Conservation (phyloP, 1,140 invertebrate species). For the Saxidomus purpurata region DNA sequence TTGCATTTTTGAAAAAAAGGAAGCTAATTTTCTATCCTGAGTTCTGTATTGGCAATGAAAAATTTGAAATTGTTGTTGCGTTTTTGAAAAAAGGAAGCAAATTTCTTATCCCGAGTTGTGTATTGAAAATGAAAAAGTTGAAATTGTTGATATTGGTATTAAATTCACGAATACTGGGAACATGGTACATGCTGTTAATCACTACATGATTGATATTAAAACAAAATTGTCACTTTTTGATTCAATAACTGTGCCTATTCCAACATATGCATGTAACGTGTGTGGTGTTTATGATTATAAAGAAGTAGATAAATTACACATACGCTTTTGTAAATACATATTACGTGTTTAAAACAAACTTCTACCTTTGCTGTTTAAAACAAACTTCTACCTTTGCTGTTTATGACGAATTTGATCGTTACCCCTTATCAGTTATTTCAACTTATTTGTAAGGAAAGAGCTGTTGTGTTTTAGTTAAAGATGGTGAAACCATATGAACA, state of each 20-base stretch:
- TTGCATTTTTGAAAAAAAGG: too few species aligned
- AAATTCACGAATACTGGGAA: too few species aligned
- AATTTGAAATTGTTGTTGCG: too few species aligned
- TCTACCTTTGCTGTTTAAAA: neutral
- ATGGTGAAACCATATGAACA: neutral
- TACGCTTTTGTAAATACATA: neutral
- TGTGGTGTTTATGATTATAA: neutral
- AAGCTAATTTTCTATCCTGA: too few species aligned
- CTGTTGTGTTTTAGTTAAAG: neutral
- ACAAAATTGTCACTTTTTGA: neutral
- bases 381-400: neutral
- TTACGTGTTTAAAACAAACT: neutral
- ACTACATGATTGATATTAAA: neutral
- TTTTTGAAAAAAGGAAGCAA: too few species aligned
- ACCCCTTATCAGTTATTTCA: neutral
- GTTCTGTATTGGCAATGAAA: too few species aligned
- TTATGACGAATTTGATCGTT: neutral
- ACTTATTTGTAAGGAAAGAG: too few species aligned
- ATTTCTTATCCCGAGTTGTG: too few species aligned
- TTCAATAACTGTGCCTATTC: neutral
- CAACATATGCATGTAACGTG: neutral
- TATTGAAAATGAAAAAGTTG: too few species aligned
- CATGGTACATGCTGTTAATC: too few species aligned
- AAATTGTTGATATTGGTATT: too few species aligned
- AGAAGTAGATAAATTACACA: neutral